Base-by-base conservation (phyloP, 2,797 vertebrate species). In the Acanthurus tractus region DNA sequence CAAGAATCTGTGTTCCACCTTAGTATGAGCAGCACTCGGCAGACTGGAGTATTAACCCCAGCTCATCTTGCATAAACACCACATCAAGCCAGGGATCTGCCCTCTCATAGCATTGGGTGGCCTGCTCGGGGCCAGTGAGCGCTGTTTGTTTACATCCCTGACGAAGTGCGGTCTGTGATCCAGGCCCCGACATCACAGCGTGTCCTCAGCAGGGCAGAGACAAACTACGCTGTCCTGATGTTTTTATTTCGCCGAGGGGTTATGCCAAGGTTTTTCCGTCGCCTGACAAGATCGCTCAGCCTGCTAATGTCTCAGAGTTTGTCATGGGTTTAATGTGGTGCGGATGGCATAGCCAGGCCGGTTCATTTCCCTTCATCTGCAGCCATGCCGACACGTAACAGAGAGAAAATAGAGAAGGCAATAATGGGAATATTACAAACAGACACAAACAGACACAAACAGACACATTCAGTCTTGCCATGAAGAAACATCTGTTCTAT, bases 111-210 rank as follows among this genome's bases (percentile, higher is more conserved):
- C 73, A 13, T 64, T 82, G 83, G 87, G 83, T 83, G 88, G 88
- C 80, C 83, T 45, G 44, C 52, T 74, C 1, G 1, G 61, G 65
- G 23, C 64, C 56, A 56, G 78, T 59, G 59, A 70, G 58, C 8
- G 9, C 68, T 77, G 79, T 85, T 84, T 90, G 87, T 89, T 92
- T 89, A 86, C 87, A 73, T 85, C 86, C 40, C 48, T 53, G 78
- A 59, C 8, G 4, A 73, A 86, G 80, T 74, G 82, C 20, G 45
- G 82, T 73, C 62, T 70, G 69, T 0, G 80, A 83, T 70, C 68
- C 63, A n/a, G 52, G 68, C 67, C 63, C 29, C 76, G 75, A 79
- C 82, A 81, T 82, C 66, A 36, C 86, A 59, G 67, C 0, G 49
- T 64, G 70, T 72, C 79, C 84, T 74, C 70, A 13, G 54, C 8